Percentiles rank a stretch among this genome's conserved stretches.
Evolutionary conservation across 2,797 vertebrate species (phyloP).

Genomic region (Trachurus trachurus): DNA sequence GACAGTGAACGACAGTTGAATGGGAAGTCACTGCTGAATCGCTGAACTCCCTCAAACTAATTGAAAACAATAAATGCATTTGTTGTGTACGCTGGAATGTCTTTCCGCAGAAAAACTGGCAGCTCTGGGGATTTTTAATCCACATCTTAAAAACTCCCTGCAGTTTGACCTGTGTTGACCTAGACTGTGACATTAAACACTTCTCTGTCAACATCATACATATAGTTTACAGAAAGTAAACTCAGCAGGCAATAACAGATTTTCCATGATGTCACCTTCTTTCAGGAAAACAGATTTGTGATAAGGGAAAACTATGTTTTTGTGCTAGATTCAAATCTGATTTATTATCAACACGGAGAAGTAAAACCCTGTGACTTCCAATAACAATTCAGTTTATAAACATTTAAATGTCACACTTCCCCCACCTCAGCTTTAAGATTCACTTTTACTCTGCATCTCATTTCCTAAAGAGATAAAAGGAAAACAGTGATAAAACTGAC

Average conservation of each 20-base stretch:
- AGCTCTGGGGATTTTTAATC: conserved; percentile 46
- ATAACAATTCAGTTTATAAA: not conserved
- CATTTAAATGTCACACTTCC: conserved; percentile 30
- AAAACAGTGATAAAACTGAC: not conserved
- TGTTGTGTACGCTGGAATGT: conserved; percentile 12
- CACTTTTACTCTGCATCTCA: conserved; percentile 2
- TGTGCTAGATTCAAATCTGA: not conserved
- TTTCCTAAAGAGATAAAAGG: not conserved
- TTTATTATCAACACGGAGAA: conserved; percentile 1
- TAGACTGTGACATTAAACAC: conserved; percentile 54
- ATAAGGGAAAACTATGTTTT: conserved; percentile 1
- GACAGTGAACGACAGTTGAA: conserved; percentile 74
- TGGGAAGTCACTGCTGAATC: conserved; percentile 69
- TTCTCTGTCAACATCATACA: conserved; percentile 41
- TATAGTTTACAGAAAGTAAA: conserved; percentile 23
- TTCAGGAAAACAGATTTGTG: not conserved
- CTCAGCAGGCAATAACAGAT: conserved; percentile 15
- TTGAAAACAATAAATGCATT: conserved; percentile 42
- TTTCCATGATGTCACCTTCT: conserved; percentile 42
- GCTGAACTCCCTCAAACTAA: conserved; percentile 42
- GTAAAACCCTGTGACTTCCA: conserved; percentile 21
- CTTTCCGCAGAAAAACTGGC: conserved; percentile 19
- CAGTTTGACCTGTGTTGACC: conserved; percentile 37
- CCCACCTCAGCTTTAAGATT: conserved; percentile 27
- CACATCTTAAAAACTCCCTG: conserved; percentile 52